Evolutionary conservation across 2,888 invertebrate species (phyloP), one percentile per base, ranked within the genome.

Genomic region (Entomobrya multifasciata): DNA sequence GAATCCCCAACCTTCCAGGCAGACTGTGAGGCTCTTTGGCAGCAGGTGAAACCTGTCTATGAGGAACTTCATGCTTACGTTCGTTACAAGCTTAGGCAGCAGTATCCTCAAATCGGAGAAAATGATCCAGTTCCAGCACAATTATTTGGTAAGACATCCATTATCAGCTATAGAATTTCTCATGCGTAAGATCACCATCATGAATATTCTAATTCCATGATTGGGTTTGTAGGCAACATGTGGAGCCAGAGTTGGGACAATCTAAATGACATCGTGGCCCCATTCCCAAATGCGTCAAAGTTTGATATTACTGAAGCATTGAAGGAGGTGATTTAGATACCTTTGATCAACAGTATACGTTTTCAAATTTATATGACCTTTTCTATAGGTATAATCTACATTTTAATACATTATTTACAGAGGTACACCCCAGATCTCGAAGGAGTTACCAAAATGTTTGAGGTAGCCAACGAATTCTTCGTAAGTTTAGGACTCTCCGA

Each of bases 191-290:
- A n/a, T n/a, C n/a, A n/a, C n/a, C n/a, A n/a, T n/a, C n/a, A n/a
- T n/a, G n/a, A n/a, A n/a, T n/a, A n/a, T n/a, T n/a, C n/a, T n/a
- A n/a, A n/a, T n/a, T 4, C 13, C 5, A 49, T 3, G 15, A 8
- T 49, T 49, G 36, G 36, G 4, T 4, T 20, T 6, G 1, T 41
- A 94, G 94, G 97, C 15, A 96, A 96, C 92, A 95, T 96, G 94
- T 97, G 96, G 96, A 95, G 95, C 0, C 96, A 97, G 92, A 95
- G 95, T 91, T 97, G 96, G 96, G 95, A 95, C 89, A 95, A 95
- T 15, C 94, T 96, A 67, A 94, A 94, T 92, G 95, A 96, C 88
- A 92, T 96, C 49, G 95, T 96, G 87, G 94, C 95, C 92, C 96
- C 97, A 0, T 97, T 95, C 92, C 95, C 95, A 0, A 94, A 95